Conservation (phyloP, 2,888 invertebrate genomes). For the Microdon myrmicae region DNA sequence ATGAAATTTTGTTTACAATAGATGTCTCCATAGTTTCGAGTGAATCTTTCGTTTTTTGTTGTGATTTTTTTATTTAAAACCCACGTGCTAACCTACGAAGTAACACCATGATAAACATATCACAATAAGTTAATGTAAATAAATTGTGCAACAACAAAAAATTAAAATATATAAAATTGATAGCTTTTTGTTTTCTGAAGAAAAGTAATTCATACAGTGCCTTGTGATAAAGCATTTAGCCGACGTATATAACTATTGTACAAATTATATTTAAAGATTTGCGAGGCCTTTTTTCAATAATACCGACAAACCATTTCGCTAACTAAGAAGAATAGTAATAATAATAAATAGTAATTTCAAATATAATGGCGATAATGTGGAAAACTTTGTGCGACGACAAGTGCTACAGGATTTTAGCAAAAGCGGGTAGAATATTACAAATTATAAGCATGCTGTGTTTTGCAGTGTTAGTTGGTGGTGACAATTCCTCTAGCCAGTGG, state of each 20-base stretch:
- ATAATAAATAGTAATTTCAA: neutral
- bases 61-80: conserved; percentile 2
- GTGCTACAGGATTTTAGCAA: conserved; percentile 9
- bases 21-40: conserved; percentile 35
- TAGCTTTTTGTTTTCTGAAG: no score
- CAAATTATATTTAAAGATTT: conserved; percentile 4
- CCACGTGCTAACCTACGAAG: conserved; percentile 1
- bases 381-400: conserved; percentile 20
- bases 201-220: conserved; percentile 35
- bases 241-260: conserved; percentile 19
- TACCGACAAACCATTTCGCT: no score
- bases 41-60: conserved; percentile 13
- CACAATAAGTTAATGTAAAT: conserved; percentile 10
- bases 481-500: conserved; percentile 25
- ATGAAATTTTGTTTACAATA: conserved; percentile 46
- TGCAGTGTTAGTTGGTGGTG: conserved; percentile 22
- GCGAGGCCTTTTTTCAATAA: no score
- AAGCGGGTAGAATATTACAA: conserved; percentile 17
- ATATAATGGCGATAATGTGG: conserved; percentile 26
- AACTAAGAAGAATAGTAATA: no score
- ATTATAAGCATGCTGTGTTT: conserved; percentile 20
- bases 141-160: no score
- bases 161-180: no score
- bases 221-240: conserved; percentile 30
- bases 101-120: conserved; percentile 20